Evolutionary conservation across 2,797 vertebrate species (phyloP), one percentile per base, ranked within the genome.

Genomic region (Eleutherodactylus coqui): DNA sequence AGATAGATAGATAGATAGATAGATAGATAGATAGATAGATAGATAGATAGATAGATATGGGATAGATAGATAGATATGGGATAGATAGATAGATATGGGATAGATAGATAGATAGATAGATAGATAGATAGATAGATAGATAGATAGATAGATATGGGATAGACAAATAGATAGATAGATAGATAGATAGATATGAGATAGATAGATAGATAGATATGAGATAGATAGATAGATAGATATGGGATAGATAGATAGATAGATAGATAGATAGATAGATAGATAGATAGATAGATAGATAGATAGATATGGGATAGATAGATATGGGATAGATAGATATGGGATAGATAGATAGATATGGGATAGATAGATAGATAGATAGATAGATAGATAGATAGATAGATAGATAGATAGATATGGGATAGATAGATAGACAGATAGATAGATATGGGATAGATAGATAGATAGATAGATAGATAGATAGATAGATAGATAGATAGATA

Each of bases 1-100:
- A 62, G 58, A 62, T 13, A 62, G 58, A 62, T 16, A 62, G 51
- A 55, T 5, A 55, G 58, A 58, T n/a, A 58, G 53, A n/a, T 5
- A n/a, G 53, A 58, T n/a, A 58, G 53, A 58, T n/a, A 58, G 53
- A 58, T n/a, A 58, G 53, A 58, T n/a, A 58, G 53, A 58, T n/a
- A 58, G 53, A 58, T n/a, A 58, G 53, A n/a, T n/a, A 58, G 53
- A n/a, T 8, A 53, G 51, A 53, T 19, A 53, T 62, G 45, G 47
- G 14, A n/a, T n/a, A 11, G 17, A 62, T 11, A 62, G 58, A 62
- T 13, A 62, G n/a, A n/a, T n/a, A n/a, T n/a, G n/a, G n/a, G n/a
- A n/a, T n/a, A n/a, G n/a, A n/a, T n/a, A n/a, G n/a, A n/a, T n/a
- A n/a, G n/a, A n/a, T n/a, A n/a, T n/a, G n/a, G n/a, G 58, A 62